A percentile compares a stretch with the other conserved stretches of the same genome.
Evolutionary conservation across 2,113 vertebrate genomes (phyloP).

Genomic region (Lycaon pictus): DNA sequence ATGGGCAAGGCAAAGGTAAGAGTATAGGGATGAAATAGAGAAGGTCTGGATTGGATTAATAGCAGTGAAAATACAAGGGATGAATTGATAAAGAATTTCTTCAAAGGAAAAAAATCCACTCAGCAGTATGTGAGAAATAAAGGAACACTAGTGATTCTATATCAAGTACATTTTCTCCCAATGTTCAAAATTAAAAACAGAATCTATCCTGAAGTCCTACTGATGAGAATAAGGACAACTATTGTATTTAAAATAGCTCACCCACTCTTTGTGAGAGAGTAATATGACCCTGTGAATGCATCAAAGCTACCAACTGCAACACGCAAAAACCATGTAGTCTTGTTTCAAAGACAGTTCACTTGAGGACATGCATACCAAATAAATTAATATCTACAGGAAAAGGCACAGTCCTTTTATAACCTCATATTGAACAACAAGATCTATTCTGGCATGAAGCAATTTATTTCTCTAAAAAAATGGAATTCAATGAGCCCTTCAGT

Average conservation of each 20-base stretch:
- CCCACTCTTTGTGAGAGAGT: not conserved
- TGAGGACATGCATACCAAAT: not conserved
- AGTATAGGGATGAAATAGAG: not conserved
- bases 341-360: not conserved
- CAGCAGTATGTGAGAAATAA: not conserved
- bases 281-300: not conserved
- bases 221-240: not conserved
- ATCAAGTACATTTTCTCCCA: not conserved
- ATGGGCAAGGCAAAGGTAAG: not conserved
- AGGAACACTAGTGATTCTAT: not conserved
- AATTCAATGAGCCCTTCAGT: not conserved
- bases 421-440: not conserved
- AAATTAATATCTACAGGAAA: not conserved
- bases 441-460: not conserved
- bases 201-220: not conserved
- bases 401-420: not conserved
- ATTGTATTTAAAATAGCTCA: not conserved
- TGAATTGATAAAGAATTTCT: not conserved
- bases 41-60: not conserved
- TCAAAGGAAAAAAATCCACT: not conserved
- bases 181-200: not conserved
- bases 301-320: not conserved
- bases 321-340: not conserved
- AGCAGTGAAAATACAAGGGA: not conserved
- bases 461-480: not conserved